Evolutionary conservation across 2,797 vertebrate genomes (phyloP), one percentile per base, ranked within the genome.

Genomic region (Fistularia commersonii): DNA sequence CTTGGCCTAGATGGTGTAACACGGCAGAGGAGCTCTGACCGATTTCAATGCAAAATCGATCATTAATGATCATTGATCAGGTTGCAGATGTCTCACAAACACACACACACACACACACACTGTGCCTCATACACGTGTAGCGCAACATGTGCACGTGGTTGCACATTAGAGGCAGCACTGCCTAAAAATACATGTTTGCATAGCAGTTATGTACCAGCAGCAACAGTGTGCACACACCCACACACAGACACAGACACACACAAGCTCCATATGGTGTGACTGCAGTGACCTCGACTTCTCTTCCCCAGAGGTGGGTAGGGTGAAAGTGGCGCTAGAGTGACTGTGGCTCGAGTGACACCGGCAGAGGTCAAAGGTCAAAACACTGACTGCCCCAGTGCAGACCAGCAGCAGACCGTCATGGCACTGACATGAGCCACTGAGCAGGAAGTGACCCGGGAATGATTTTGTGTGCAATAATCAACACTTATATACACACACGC

Each of bases 401-500:
- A 71, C 61, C 64, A 59, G 51, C 49, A 38, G 79, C n/a, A n/a
- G n/a, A 80, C 43, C 32, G 47, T 69, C 70, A 42, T 13, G 42
- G 61, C 54, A 54, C 57, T 77, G 79, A 78, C 81, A 80, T 54
- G 64, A 75, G 76, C 75, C 70, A 69, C 63, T 80, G 72, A 78
- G 53, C 67, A 84, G 62, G 35, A 54, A 54, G 41, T 82, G 79
- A 84, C 75, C 85, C 77, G 39, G 38, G 41, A 59, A 72, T 32
- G 47, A 51, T 76, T 70, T 64, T 63, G 67, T 80, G 66, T 67
- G 50, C 57, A 45, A 48, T 57, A 45, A 46, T 39, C 9, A 15
- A 48, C 35, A 38, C 35, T 6, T 8, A 35, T 8, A 6, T 35
- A 35, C 8, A 6, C 8, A 8, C 34, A 8, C 34, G 34, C 34